phyloP scores from a whole-genome alignment of 2,113 vertebrate genomes.

The Carlito syrichta region DNA sequence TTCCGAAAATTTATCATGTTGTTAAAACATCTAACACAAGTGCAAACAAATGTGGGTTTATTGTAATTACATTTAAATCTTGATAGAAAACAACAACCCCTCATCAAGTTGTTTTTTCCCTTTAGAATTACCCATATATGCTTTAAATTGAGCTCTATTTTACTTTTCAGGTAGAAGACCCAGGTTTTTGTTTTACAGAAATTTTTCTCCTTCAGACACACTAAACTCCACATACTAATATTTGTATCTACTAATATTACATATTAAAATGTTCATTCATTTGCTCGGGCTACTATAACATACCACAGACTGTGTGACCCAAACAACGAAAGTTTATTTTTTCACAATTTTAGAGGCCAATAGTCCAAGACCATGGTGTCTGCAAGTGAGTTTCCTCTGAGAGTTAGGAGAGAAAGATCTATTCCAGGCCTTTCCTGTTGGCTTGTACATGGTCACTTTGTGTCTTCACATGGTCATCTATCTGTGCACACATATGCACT shows the following conservation, averaged over 20 bases:
- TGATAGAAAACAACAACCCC: background rate
- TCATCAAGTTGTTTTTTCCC: background rate
- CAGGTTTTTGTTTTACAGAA: background rate
- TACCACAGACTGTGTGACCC: background rate
- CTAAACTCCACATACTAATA: background rate
- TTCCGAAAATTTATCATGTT: slow-evolving; percentile 56
- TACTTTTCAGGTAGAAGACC: background rate
- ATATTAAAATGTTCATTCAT: background rate
- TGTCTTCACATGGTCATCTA: background rate
- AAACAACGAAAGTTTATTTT: background rate
- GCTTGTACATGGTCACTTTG: rapidly evolving
- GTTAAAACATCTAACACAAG: slow-evolving; percentile 48
- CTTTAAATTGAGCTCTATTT: background rate
- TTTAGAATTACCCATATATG: background rate
- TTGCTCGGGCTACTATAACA: background rate
- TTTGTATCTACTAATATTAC: background rate
- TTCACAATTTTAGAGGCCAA: background rate
- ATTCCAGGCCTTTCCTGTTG: background rate
- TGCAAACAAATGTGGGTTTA: slow-evolving; percentile 57
- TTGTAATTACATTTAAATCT: slow-evolving; percentile 44
- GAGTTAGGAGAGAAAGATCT: background rate
- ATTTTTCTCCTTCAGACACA: background rate
- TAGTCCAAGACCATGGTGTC: background rate
- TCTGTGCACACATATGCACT: background rate
- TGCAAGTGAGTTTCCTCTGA: background rate